A percentile compares a stretch with the other conserved stretches of the same genome.
phyloP scores from a whole-genome alignment of 2,797 vertebrate genomes.

The Scyliorhinus canicula region DNA sequence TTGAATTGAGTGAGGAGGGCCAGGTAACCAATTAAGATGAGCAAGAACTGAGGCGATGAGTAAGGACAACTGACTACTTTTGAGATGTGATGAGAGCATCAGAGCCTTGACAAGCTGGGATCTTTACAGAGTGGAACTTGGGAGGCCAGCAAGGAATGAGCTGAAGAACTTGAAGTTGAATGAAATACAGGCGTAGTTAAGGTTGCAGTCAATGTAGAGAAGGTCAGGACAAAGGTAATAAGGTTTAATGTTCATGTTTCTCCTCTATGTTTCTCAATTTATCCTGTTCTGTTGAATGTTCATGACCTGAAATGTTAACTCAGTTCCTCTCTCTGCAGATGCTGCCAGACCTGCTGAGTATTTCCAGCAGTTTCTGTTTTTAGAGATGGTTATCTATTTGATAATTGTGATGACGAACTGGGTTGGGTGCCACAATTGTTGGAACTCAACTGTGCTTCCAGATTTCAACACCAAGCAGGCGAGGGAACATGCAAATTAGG shows the following conservation, averaged over 20 bases:
- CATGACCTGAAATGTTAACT: too few relatives aligned
- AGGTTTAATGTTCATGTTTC: not conserved
- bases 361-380: too few relatives aligned
- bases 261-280: too few relatives aligned
- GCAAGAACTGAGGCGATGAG: not conserved
- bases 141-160: not conserved
- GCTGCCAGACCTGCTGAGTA: too few relatives aligned
- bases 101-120: not conserved
- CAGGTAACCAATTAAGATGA: not conserved
- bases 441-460: not conserved
- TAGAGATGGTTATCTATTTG: not conserved
- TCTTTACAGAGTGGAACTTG: not conserved
- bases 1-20: not conserved
- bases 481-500: not conserved
- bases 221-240: not conserved
- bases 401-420: not conserved
- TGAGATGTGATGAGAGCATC: not conserved
- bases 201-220: not conserved
- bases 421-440: not conserved
- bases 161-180: not conserved
- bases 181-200: not conserved
- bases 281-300: too few relatives aligned
- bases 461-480: not conserved
- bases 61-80: not conserved
- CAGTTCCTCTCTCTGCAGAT: too few relatives aligned